Percentiles rank a stretch among this genome's conserved stretches.
Conservation (phyloP, 2,888 invertebrate genomes). For the Diabrotica balteata region DNA sequence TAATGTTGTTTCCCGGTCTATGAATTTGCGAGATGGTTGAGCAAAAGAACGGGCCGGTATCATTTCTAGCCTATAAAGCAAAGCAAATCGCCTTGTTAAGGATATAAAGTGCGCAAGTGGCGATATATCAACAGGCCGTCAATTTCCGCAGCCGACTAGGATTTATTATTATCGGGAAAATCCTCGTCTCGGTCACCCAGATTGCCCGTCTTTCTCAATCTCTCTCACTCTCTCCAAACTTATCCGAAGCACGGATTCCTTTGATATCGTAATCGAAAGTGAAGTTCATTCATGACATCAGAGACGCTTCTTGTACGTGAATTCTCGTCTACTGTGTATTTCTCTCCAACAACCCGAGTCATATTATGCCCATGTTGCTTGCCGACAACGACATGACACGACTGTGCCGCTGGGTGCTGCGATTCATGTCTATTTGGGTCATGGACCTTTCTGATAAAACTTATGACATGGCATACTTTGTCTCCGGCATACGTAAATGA, state of each 20-base stretch:
- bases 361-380: slow-evolving; percentile 35
- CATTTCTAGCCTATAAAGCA: too few species aligned
- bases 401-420: slow-evolving; percentile 20
- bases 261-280: slow-evolving; percentile 44
- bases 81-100: too few species aligned
- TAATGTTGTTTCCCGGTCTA: too few species aligned
- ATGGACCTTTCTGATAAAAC: slow-evolving; percentile 48
- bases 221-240: slow-evolving; percentile 27
- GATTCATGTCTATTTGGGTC: slow-evolving; percentile 48
- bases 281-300: slow-evolving; percentile 43
- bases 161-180: slow-evolving; percentile 26
- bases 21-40: too few species aligned
- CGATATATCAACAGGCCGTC: slow-evolving; percentile 23
- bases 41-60: too few species aligned
- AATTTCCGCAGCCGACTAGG: slow-evolving; percentile 13
- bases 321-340: slow-evolving; percentile 39
- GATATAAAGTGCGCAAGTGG: too few species aligned
- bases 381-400: slow-evolving; percentile 5
- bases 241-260: slow-evolving; percentile 47
- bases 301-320: slow-evolving; percentile 39
- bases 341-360: slow-evolving; percentile 36
- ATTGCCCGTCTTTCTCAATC: slow-evolving; percentile 10
- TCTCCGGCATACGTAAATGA: slow-evolving; percentile 37
- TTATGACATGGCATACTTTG: slow-evolving; percentile 39
- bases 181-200: slow-evolving; percentile 29